These are phyloP conservation scores for Cacoxenus indagator DNA, from an alignment of 2,888 invertebrate genomes.

Conservation along the genomic window DNA sequence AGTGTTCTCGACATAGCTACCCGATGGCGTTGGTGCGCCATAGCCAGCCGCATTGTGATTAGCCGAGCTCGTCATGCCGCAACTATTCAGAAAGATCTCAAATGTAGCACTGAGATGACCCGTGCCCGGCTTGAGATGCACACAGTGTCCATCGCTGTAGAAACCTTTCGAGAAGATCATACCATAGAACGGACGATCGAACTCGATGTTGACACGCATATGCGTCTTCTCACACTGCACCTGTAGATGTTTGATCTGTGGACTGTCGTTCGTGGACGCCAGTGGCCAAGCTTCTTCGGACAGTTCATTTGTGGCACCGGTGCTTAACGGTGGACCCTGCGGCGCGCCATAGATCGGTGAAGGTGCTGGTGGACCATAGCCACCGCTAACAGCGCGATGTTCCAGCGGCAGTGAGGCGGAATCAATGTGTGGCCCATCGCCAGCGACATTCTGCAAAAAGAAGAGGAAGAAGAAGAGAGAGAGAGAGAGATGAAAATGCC, in stretches of 20 bases:
- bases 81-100: constrained; percentile 92
- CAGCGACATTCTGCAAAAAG: constrained; percentile 78
- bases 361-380: constrained; percentile 79
- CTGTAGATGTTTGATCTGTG: constrained; percentile 92
- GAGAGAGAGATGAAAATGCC: too few species aligned
- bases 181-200: constrained; percentile 94
- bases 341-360: constrained; percentile 71
- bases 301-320: constrained; percentile 71
- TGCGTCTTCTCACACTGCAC: constrained; percentile 96
- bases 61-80: constrained; percentile 94
- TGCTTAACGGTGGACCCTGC: constrained; percentile 60
- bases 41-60: constrained; percentile 88
- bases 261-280: constrained; percentile 86
- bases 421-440: constrained; percentile 84
- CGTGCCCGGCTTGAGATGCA: constrained; percentile 91
- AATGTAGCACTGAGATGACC: constrained; percentile 93
- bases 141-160: constrained; percentile 92
- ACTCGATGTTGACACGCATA: constrained; percentile 95
- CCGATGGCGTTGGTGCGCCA: constrained; percentile 90
- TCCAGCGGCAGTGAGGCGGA: constrained; percentile 86
- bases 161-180: constrained; percentile 97
- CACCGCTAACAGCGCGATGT: constrained; percentile 74
- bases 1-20: constrained; percentile 94
- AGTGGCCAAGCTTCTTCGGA: constrained; percentile 91
- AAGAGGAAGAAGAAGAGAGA: too few species aligned